Conservation (phyloP, 1,140 invertebrate genomes). For the Ctenoplectra terminalis region DNA sequence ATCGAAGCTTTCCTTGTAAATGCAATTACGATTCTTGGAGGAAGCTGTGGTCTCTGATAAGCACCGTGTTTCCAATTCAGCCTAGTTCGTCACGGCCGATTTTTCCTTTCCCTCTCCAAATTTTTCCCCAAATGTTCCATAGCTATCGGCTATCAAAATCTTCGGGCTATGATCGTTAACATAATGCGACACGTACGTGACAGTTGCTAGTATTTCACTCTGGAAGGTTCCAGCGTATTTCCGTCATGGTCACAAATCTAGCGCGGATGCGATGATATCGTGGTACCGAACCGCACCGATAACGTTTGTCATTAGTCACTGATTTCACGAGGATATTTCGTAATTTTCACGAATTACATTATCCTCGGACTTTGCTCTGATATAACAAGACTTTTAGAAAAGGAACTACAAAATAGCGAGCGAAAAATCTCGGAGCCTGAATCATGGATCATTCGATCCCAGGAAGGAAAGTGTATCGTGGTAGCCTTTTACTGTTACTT, state of each 20-base stretch:
- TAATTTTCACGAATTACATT: slow-evolving; percentile 2
- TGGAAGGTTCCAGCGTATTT: background rate
- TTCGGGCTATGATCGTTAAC: background rate
- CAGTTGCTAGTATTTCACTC: background rate
- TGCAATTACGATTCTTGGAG: background rate
- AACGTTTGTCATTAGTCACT: background rate
- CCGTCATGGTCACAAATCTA: background rate
- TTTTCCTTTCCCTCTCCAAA: background rate
- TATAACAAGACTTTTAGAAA: too few relatives aligned
- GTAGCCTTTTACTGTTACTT: slow-evolving; percentile 6
- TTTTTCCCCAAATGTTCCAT: background rate
- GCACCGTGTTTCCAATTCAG: background rate
- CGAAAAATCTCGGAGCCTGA: background rate
- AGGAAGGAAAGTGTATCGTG: slow-evolving; percentile 15
- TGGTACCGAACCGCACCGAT: slow-evolving; percentile 1
- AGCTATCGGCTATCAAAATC: slow-evolving; percentile 11
- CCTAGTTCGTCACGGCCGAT: background rate
- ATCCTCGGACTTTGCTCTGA: background rate
- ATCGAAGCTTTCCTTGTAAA: background rate
- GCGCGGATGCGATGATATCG: slow-evolving; percentile 22
- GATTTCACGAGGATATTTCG: background rate
- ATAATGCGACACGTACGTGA: slow-evolving; percentile 27
- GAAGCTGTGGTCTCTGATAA: background rate
- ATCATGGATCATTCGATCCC: background rate
- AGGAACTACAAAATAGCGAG: background rate